Percentiles rank a stretch among this genome's conserved stretches.
These are phyloP conservation scores for Cherax quadricarinatus DNA, from an alignment of 1,140 invertebrate genomes.

Conservation along the genomic window DNA sequence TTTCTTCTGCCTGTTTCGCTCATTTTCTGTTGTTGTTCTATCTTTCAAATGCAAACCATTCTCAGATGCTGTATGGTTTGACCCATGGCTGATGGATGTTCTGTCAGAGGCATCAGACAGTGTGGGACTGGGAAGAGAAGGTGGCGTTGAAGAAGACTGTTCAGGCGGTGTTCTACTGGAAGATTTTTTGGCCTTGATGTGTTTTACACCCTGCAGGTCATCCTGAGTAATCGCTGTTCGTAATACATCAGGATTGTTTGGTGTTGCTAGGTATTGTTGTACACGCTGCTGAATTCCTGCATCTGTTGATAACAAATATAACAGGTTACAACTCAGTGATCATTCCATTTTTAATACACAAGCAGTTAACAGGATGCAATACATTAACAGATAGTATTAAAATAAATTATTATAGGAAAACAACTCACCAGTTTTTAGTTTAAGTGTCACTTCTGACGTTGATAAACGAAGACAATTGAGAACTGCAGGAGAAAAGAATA, in stretches of 20 bases:
- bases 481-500: constrained; percentile 83
- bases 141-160: constrained; percentile 50
- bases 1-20: constrained; percentile 69
- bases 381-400: background rate
- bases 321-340: background rate
- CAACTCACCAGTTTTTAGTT: constrained; percentile 89
- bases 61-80: constrained; percentile 48
- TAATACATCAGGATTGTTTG: constrained; percentile 73
- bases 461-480: constrained; percentile 93
- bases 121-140: constrained; percentile 53
- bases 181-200: constrained; percentile 73
- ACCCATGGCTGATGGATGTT: constrained; percentile 29
- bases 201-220: constrained; percentile 73
- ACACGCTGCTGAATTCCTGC: constrained; percentile 89
- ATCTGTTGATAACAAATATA: constrained; percentile 79
- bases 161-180: constrained; percentile 66
- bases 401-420: background rate
- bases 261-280: constrained; percentile 83
- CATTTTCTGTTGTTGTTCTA: constrained; percentile 41
- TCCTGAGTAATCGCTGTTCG: constrained; percentile 73
- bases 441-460: constrained; percentile 90
- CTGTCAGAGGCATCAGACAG: constrained; percentile 57
- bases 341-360: constrained; percentile 24
- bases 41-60: constrained; percentile 50
- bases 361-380: background rate